phyloP scores from a whole-genome alignment of 2,888 invertebrate species.

The Hofmannophila pseudospretella region DNA sequence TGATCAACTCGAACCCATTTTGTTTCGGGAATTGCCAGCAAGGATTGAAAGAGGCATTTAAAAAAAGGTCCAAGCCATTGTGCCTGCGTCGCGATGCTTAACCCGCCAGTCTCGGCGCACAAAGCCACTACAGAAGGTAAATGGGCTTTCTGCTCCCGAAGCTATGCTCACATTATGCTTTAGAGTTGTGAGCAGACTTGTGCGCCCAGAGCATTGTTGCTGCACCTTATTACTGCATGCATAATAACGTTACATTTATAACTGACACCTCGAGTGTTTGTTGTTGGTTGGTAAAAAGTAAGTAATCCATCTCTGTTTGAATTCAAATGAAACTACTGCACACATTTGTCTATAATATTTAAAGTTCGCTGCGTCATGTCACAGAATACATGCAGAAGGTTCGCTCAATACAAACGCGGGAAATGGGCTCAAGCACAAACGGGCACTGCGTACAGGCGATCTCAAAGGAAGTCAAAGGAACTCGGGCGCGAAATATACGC shows the following conservation, averaged over 20 bases:
- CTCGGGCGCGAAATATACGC: no score
- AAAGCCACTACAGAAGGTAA: conserved; percentile 68
- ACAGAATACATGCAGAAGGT: no score
- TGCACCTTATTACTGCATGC: conserved; percentile 49
- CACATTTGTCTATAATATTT: no score
- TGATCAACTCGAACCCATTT: conserved; percentile 40
- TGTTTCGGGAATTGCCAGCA: conserved; percentile 40
- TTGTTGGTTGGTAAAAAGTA: conserved; percentile 56
- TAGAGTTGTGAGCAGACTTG: conserved; percentile 27
- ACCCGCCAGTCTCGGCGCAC: conserved; percentile 54
- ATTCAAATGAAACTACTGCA: no score
- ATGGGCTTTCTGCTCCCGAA: conserved; percentile 55
- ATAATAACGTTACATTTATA: conserved; percentile 58
- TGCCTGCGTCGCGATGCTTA: conserved; percentile 55
- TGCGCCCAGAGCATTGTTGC: conserved; percentile 35
- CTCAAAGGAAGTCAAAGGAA: no score
- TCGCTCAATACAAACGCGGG: no score
- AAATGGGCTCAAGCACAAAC: no score
- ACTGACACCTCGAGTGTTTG: conserved; percentile 42
- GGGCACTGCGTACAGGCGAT: no score
- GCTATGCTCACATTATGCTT: conserved; percentile 48
- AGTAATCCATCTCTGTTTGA: no score
- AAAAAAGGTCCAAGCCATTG: conserved; percentile 59
- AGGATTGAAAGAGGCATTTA: conserved; percentile 49
- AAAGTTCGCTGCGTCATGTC: no score